Conservation (phyloP, 2,797 vertebrate species). For the Lepilemur septentrionalis region DNA sequence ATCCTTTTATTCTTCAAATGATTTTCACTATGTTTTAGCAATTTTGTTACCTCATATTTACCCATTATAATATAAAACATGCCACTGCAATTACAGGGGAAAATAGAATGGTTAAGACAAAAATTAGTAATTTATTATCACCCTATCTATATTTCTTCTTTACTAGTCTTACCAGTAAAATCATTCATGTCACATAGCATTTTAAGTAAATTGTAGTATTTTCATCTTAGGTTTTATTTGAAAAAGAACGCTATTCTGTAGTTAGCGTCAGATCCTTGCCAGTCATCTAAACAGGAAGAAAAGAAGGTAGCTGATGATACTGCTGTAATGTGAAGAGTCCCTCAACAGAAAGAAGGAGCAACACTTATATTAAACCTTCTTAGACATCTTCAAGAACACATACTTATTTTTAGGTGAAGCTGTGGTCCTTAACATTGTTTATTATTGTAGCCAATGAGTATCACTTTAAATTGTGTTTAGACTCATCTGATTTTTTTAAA, state of each 20-base stretch:
- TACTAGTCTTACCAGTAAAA: neutral
- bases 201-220: neutral
- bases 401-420: conserved; percentile 44
- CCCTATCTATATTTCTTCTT: neutral
- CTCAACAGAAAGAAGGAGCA: neutral
- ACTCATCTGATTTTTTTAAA: neutral
- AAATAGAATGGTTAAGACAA: neutral
- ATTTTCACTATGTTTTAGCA: neutral
- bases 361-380: neutral
- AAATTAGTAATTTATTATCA: neutral
- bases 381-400: neutral
- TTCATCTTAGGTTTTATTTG: conserved; percentile 7
- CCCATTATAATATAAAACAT: neutral
- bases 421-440: conserved; percentile 1
- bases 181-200: neutral
- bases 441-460: neutral
- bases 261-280: neutral
- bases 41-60: neutral
- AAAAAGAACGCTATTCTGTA: neutral
- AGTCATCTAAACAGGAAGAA: neutral
- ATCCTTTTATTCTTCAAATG: neutral
- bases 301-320: neutral
- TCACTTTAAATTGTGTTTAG: conserved; percentile 28
- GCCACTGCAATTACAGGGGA: neutral
- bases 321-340: neutral